These are phyloP conservation scores for Drosophila flavopinicola DNA, from an alignment of 2,888 invertebrate genomes.

Conservation along the genomic window DNA sequence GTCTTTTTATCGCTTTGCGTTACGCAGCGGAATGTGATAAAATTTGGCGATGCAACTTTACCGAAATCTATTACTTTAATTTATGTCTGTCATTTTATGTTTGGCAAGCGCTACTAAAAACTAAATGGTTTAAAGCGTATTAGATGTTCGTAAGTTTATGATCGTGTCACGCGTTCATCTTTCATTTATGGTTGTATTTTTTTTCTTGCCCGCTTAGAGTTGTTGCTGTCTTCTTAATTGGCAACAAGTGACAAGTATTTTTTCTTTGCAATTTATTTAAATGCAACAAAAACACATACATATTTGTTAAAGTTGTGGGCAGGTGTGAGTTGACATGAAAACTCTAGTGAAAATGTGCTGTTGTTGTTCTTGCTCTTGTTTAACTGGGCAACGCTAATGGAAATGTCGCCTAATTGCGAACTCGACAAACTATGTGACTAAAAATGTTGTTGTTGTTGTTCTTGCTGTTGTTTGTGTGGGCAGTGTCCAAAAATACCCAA, in stretches of 20 bases:
- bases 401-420: constrained; percentile 62
- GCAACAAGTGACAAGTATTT: constrained; percentile 67
- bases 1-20: constrained; percentile 22
- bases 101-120: constrained; percentile 8
- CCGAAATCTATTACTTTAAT: constrained; percentile 9
- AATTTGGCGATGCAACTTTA: constrained; percentile 1
- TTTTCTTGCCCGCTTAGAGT: constrained; percentile 12
- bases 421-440: constrained; percentile 13
- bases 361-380: constrained; percentile 12
- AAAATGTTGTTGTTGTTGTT: constrained; percentile 14
- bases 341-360: constrained; percentile 28
- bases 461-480: constrained; percentile 22
- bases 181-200: constrained; percentile 5
- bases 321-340: constrained; percentile 52
- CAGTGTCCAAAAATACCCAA: constrained; percentile 19
- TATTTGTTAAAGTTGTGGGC: constrained; percentile 49
- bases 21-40: constrained; percentile 14
- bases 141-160: constrained; percentile 10
- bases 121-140: neutral
- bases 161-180: constrained; percentile 33
- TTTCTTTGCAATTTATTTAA: constrained; percentile 39
- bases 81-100: constrained; percentile 31
- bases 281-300: constrained; percentile 8
- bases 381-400: constrained; percentile 53
- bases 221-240: constrained; percentile 53